A percentile compares a stretch with the other conserved stretches of the same genome.
Evolutionary conservation across 2,797 vertebrate species (phyloP).

Genomic region (Neosilurus hyrtlii): DNA sequence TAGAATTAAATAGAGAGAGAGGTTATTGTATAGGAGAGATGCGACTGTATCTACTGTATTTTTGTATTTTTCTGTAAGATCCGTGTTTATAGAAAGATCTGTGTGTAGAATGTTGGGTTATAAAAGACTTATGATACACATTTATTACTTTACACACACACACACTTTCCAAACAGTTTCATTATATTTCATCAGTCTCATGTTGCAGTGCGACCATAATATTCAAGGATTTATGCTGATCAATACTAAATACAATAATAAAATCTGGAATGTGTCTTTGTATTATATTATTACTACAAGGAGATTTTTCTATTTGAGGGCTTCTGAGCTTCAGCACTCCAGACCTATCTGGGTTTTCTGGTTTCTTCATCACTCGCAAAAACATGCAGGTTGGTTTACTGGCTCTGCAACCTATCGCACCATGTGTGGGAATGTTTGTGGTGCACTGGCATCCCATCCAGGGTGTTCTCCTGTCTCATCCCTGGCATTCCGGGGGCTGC

Average conservation of each 20-base stretch:
- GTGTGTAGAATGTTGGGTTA: constrained; percentile 12
- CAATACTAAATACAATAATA: constrained; percentile 38
- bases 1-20: neutral
- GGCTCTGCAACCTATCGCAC: too few species aligned
- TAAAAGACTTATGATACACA: neutral
- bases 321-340: too few species aligned
- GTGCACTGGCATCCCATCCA: neutral
- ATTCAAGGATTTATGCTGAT: constrained; percentile 26
- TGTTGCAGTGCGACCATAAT: neutral
- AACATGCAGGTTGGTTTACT: too few species aligned
- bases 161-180: neutral
- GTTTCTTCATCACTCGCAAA: too few species aligned
- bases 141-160: constrained; percentile 3
- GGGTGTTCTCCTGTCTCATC: too few species aligned
- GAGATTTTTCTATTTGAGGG: neutral
- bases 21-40: neutral
- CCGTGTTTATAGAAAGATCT: neutral
- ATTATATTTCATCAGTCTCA: constrained; percentile 6
- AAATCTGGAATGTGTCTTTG: constrained; percentile 39
- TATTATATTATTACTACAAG: neutral
- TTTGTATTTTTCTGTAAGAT: constrained; percentile 31
- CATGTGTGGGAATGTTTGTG: neutral
- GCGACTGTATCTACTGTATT: constrained; percentile 25
- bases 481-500: neutral
- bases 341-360: too few species aligned